phyloP scores from a whole-genome alignment of 2,797 vertebrate species.

The Sebastes oblongus region DNA sequence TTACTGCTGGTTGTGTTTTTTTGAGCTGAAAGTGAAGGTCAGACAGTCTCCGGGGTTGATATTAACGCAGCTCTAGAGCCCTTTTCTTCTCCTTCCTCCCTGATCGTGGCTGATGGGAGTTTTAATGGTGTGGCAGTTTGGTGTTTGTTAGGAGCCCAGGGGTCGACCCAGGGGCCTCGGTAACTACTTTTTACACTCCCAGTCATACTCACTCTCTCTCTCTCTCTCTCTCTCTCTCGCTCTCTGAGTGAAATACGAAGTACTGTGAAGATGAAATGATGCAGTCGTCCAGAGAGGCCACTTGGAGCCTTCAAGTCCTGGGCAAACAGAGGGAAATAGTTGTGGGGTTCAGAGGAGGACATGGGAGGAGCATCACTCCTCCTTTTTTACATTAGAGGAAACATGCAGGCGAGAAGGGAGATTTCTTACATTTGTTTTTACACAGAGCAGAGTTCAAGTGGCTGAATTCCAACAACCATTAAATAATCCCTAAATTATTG shows the following conservation, averaged over 20 bases:
- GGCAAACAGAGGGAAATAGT: conserved; percentile 5
- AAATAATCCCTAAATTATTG: conserved; percentile 2
- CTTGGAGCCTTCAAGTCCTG: conserved; percentile 14
- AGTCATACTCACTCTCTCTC: background rate
- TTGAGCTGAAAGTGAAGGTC: conserved; percentile 30
- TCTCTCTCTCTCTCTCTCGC: background rate
- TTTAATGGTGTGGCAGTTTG: conserved; percentile 26
- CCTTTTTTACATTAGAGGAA: background rate
- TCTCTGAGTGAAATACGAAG: conserved; percentile 21
- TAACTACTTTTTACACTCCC: conserved; percentile 13
- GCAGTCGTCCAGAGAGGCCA: conserved; percentile 21
- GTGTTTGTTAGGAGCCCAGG: conserved; percentile 11
- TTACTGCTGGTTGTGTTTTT: background rate
- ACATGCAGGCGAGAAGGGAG: background rate
- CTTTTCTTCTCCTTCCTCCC: conserved; percentile 7
- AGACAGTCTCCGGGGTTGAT: conserved; percentile 14
- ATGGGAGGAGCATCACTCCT: conserved; percentile 21
- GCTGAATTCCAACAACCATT: conserved; percentile 12
- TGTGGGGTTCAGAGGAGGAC: conserved; percentile 36
- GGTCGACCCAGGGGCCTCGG: conserved; percentile 14
- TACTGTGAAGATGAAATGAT: conserved; percentile 18
- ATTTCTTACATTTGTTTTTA: background rate
- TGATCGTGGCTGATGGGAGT: conserved; percentile 28
- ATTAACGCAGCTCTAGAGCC: conserved; percentile 13
- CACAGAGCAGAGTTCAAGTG: conserved; percentile 19